These are phyloP conservation scores for Ligdia adustata DNA, from an alignment of 2,888 invertebrate species.

Conservation along the genomic window DNA sequence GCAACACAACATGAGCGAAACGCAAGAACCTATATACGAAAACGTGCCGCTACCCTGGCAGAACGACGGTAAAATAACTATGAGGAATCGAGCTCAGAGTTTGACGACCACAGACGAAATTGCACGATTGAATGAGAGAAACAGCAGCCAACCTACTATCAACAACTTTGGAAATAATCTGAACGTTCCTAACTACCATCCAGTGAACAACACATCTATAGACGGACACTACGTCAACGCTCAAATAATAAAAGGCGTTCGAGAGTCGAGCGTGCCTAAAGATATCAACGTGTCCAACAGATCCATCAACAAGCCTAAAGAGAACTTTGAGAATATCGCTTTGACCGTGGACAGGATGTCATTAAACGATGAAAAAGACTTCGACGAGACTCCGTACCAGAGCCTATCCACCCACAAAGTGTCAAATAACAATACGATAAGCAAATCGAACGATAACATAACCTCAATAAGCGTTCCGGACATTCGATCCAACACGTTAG, in stretches of 20 bases:
- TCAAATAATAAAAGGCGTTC: slow-evolving; percentile 71
- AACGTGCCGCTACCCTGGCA: slow-evolving; percentile 90
- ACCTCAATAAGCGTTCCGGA: slow-evolving; percentile 68
- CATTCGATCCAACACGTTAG: slow-evolving; percentile 17
- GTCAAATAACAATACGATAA: slow-evolving; percentile 64
- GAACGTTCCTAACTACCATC: slow-evolving; percentile 46
- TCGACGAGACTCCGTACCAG: slow-evolving; percentile 76
- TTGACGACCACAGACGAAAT: slow-evolving; percentile 89
- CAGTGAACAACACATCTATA: slow-evolving; percentile 47
- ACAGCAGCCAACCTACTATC: slow-evolving; percentile 64
- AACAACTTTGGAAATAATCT: slow-evolving; percentile 53
- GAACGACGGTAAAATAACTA: slow-evolving; percentile 54
- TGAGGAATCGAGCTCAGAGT: slow-evolving; percentile 85
- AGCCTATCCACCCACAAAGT: slow-evolving; percentile 70
- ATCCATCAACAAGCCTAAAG: slow-evolving; percentile 55
- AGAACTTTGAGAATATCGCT: slow-evolving; percentile 57
- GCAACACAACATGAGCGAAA: slow-evolving; percentile 63
- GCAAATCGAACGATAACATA: slow-evolving; percentile 62
- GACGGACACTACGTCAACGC: slow-evolving; percentile 77
- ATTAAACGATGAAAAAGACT: slow-evolving; percentile 60
- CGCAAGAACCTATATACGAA: slow-evolving; percentile 91
- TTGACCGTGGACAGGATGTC: slow-evolving; percentile 63
- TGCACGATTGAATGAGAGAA: slow-evolving; percentile 70
- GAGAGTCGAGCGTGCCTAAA: slow-evolving; percentile 68
- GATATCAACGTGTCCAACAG: slow-evolving; percentile 55